Base-by-base conservation (phyloP, 2,797 vertebrate species). In the Arctocebus calabarensis region DNA sequence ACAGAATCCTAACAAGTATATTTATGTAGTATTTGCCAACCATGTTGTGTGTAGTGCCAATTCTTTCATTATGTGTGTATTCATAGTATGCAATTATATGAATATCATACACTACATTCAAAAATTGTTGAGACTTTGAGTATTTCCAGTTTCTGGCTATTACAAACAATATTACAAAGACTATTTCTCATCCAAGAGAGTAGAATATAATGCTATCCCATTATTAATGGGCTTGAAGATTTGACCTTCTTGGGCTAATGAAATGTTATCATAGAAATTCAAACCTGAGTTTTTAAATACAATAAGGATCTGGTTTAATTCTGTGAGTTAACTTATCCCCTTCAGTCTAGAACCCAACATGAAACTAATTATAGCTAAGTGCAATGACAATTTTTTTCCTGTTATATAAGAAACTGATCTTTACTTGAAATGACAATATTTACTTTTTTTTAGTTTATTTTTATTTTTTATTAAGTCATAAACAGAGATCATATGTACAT, bases 371-470 rank as follows among this genome's bases (percentile, higher is more conserved):
- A 5, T 3, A 62, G 19, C 9, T n/a, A 43, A 43, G 7, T 87
- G 10, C 1, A 43, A 84, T 75, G 27, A 20, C 37, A 75, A 19
- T 9, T 16, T 52, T 52, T 48, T 52, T 96, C 97, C 97, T 97
- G 91, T 98, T 98, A 48, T 25, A 96, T 97, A 97, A 98, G 96
- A 96, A 98, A 97, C 96, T 97, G 91, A 86, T 96, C 95, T 97
- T 96, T 97, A 92, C 95, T 95, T 90, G 93, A 97, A 98, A 98
- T 6, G 87, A 94, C 98, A 98, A 96, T 96, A 98, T 98, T 98
- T 97, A 37, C 96, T 97, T 98, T 98, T 97, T 14, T 52, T 52
- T 45, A 2, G 9, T 45, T 45, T 48, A 2, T 48, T 48, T 13
- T 48, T 48, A 48, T 48, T 52, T 52, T 52, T 52, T 52, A 16